Base-by-base conservation (phyloP, 2,888 invertebrate genomes). In the Tricholauxania praeusta region DNA sequence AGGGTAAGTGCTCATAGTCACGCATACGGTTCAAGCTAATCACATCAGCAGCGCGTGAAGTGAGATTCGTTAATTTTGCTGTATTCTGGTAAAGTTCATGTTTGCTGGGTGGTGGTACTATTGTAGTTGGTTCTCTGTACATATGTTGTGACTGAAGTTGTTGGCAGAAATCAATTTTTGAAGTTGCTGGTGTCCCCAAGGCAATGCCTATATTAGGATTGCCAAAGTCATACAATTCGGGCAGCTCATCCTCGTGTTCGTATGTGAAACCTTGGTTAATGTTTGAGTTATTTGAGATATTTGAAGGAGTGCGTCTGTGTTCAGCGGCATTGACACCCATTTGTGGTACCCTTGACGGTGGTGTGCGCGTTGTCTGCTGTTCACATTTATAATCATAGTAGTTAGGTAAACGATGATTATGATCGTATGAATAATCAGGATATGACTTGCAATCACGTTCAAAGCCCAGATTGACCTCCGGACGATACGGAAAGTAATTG, bases 241-340 rank as follows among this genome's bases (percentile, higher is more conserved):
- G 77, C 5, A 75, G 60, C 60, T 85, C 67, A 67, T 86, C 88
- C 77, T 92, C 92, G 74, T 91, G 91, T 77, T 92, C 92, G 63
- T 91, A 83, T 32, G 89, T 88, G 84, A 91, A 92, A 65, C 89
- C 90, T 59, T 91, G 91, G 85, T 91, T 92, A 39, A 91, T 88
- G 79, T 89, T 91, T 0, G 90, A 90, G 62, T 83, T 86, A 0
- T 89, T 87, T 0, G 92, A 92, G 6, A 94, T 92, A 81, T 94
- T 94, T 0, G 95, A 94, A 0, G 94, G 92, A 0, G 94, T 94
- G 72, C 96, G 90, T 78, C 93, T 90, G 85, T 96, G 96, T 1
- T 85, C 86, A 2, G 83, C 83, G 3, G 87, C 87, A 22, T 80
- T 84, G 1, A 88, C 82, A 15, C 87, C 87, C 87, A 87, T 87